A percentile compares a stretch with the other conserved stretches of the same genome.
These are phyloP conservation scores for Cydia splendana DNA, from an alignment of 1,140 invertebrate species.

Conservation along the genomic window DNA sequence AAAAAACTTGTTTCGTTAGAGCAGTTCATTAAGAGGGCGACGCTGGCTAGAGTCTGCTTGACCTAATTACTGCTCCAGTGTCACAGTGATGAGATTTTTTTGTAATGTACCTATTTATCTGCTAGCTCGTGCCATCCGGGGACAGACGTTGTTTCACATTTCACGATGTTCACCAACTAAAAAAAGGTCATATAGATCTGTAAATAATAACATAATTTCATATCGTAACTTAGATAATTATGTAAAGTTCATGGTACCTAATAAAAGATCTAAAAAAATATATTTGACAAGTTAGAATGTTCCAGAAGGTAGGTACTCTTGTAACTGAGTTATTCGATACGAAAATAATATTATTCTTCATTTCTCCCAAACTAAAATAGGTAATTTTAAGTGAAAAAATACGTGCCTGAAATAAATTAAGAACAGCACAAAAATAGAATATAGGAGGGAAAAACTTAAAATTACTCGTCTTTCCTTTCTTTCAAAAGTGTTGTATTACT, in stretches of 20 bases:
- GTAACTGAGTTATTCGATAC: too few species aligned
- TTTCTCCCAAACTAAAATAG: too few species aligned
- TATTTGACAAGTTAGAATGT: too few species aligned
- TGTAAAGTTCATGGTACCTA: too few species aligned
- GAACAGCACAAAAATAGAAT: background rate
- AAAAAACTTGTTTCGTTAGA: constrained; percentile 29
- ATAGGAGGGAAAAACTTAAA: background rate
- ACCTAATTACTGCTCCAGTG: constrained; percentile 20
- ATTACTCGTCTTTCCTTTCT: background rate
- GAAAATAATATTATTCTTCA: too few species aligned
- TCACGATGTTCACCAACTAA: background rate
- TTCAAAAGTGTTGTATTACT: background rate
- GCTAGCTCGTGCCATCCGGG: background rate
- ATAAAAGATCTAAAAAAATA: too few species aligned
- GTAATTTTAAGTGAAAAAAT: too few species aligned
- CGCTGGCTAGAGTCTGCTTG: constrained; percentile 12
- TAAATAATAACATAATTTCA: too few species aligned
- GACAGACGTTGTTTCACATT: background rate
- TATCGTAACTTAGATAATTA: too few species aligned
- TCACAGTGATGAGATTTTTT: constrained; percentile 6
- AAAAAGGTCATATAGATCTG: too few species aligned
- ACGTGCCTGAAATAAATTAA: too few species aligned
- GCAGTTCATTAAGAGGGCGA: constrained; percentile 23
- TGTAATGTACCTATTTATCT: constrained; percentile 19
- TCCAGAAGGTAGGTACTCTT: too few species aligned